Conservation (phyloP, 2,888 invertebrate species). For the Drosophila tanythrix region DNA sequence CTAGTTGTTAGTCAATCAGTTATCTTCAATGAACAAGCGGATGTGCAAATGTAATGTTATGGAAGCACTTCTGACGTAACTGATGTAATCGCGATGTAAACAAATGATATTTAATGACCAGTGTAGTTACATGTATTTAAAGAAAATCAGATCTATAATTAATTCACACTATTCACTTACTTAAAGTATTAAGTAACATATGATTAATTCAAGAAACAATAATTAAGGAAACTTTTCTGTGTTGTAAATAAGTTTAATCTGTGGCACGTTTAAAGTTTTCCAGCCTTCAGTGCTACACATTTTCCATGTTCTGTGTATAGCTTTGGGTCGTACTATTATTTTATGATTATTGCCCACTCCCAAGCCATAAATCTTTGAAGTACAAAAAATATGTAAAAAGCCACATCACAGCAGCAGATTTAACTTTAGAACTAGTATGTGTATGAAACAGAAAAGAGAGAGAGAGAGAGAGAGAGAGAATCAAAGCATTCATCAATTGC, state of each 20-base stretch:
- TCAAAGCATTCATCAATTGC: conserved; percentile 71
- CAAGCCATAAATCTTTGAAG: conserved; percentile 47
- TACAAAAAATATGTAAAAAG: conserved; percentile 4
- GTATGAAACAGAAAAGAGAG: not conserved
- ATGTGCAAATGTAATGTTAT: not conserved
- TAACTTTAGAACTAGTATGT: not conserved
- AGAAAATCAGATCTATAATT: not conserved
- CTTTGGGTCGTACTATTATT: conserved; percentile 56
- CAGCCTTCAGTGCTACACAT: not conserved
- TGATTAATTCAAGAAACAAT: not conserved
- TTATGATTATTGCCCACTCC: conserved; percentile 56
- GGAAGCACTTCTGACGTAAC: not conserved
- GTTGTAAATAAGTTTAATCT: not conserved
- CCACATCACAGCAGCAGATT: conserved; percentile 17
- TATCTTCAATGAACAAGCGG: not conserved
- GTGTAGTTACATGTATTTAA: not conserved
- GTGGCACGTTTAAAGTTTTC: not conserved
- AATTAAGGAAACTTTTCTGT: not conserved
- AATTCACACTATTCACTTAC: not conserved
- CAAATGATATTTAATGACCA: not conserved
- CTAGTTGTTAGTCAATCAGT: not conserved
- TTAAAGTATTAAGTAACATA: not conserved
- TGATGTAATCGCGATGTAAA: not conserved
- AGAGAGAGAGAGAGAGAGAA: not conserved
- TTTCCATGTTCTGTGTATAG: not conserved